phyloP scores from a whole-genome alignment of 1,140 invertebrate species.

The Drosophila kepulauana region DNA sequence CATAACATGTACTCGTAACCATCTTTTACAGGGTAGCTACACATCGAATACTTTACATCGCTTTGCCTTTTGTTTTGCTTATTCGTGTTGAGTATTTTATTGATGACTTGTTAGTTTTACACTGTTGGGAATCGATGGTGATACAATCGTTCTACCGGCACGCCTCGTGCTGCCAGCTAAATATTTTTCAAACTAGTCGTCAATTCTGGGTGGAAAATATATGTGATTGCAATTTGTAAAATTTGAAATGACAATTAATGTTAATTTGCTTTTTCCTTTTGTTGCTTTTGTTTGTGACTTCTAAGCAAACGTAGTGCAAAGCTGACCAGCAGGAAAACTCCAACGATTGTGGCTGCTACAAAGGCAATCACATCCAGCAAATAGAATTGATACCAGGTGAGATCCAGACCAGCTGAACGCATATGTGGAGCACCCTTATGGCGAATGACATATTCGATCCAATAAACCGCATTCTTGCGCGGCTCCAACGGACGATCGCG shows the following conservation, averaged over 20 bases:
- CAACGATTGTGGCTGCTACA: background rate
- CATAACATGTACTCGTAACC: too few species aligned
- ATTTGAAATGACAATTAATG: background rate
- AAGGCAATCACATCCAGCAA: conserved; percentile 86
- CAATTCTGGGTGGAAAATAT: background rate
- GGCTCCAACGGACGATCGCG: conserved; percentile 86
- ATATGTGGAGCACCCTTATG: conserved; percentile 87
- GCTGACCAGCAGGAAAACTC: background rate
- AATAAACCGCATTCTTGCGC: conserved; percentile 87
- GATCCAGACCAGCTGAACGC: conserved; percentile 85
- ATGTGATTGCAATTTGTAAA: background rate
- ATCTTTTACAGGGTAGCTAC: too few species aligned
- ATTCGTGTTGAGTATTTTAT: background rate
- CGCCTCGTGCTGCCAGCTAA: background rate
- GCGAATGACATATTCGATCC: conserved; percentile 88
- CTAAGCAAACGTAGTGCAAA: conserved; percentile 42
- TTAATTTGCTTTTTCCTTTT: conserved; percentile 48
- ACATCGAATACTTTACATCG: too few species aligned
- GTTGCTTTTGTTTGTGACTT: conserved; percentile 12
- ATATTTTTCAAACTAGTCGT: background rate
- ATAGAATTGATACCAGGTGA: conserved; percentile 88
- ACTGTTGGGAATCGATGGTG: background rate
- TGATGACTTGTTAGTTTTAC: background rate
- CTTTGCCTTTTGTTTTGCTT: background rate
- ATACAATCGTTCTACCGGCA: background rate